Conservation (phyloP, 2,113 vertebrate species). For the Leptodactylus fuscus region DNA sequence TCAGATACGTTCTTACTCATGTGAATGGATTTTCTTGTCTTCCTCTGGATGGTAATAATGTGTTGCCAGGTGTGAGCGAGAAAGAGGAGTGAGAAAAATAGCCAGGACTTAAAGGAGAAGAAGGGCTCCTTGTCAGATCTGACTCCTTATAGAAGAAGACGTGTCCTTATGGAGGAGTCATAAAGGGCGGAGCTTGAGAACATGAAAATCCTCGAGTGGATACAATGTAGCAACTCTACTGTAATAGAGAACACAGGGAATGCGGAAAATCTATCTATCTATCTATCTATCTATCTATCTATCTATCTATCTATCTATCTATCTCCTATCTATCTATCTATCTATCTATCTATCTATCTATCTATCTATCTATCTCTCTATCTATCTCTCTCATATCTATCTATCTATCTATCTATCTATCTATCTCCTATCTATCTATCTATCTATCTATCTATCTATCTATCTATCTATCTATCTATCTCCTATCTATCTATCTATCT, state of each 20-base stretch:
- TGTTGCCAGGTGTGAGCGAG: constrained; percentile 5
- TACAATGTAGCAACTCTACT: no score
- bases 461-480: neutral
- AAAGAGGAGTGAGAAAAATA: neutral
- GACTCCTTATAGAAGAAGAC: neutral
- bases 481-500: neutral
- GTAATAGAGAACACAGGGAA: no score
- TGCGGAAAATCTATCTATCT: no score
- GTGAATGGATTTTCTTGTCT: constrained; percentile 29
- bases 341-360: constrained; percentile 5
- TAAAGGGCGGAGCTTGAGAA: no score
- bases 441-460: constrained; percentile 35
- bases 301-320: no score
- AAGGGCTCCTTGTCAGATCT: neutral
- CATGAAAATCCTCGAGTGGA: no score
- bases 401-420: no score
- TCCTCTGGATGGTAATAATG: constrained; percentile 24
- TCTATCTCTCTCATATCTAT: no score
- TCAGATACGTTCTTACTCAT: constrained; percentile 21
- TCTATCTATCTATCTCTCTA: neutral
- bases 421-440: constrained; percentile 12
- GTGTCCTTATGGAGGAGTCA: neutral
- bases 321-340: neutral
- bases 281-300: no score
- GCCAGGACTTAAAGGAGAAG: neutral